Conservation (phyloP, 2,113 vertebrate species). For the Zosterops borbonicus region DNA sequence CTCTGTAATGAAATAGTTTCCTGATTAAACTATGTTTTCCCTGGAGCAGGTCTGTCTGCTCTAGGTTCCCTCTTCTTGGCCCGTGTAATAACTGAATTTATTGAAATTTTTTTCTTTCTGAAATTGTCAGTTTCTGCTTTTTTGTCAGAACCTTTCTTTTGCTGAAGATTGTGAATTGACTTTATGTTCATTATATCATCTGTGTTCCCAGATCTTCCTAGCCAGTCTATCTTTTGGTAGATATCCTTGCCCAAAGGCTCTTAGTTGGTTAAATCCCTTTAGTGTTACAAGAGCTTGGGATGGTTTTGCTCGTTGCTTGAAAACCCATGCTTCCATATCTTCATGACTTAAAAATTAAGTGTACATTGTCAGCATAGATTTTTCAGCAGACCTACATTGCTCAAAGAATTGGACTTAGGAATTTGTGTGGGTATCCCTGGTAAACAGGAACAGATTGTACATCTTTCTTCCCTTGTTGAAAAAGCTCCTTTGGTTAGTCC, state of each 20-base stretch:
- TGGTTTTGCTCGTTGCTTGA: not conserved
- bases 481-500: not conserved
- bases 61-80: not conserved
- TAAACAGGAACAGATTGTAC: not conserved
- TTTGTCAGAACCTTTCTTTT: not conserved
- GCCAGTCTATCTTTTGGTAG: not conserved
- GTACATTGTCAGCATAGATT: not conserved
- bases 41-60: not conserved
- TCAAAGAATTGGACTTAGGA: not conserved
- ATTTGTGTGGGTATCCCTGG: not conserved
- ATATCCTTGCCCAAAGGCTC: not conserved
- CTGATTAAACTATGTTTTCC: not conserved
- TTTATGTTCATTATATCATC: not conserved
- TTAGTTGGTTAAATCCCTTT: not conserved
- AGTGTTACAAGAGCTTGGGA: not conserved
- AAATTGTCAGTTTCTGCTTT: not conserved
- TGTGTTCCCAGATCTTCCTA: not conserved
- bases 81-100: not conserved
- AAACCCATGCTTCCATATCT: not conserved
- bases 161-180: not conserved
- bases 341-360: not conserved
- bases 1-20: not conserved
- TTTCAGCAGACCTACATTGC: not conserved
- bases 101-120: not conserved
- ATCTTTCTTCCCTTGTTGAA: not conserved